Conservation (phyloP, 2,888 invertebrate genomes). For the Macrostomum cliftonense region DNA sequence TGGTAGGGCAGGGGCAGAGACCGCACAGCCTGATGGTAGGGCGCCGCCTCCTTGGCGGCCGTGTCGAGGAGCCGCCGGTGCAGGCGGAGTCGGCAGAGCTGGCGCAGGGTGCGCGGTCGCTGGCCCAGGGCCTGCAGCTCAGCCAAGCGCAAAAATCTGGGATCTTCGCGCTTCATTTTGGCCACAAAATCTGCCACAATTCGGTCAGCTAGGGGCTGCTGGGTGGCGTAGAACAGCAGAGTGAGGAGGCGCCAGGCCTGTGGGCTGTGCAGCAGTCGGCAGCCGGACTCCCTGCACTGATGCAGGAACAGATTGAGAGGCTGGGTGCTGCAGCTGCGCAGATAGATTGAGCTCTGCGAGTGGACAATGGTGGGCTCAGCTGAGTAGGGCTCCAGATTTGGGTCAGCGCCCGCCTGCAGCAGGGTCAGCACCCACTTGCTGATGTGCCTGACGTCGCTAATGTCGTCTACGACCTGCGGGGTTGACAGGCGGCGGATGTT, state of each 20-base stretch:
- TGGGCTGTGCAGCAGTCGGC: slow-evolving; percentile 43
- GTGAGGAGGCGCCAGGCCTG: slow-evolving; percentile 50
- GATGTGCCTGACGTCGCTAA: slow-evolving; percentile 50
- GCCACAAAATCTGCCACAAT: slow-evolving; percentile 48
- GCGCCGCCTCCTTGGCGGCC: too few species aligned
- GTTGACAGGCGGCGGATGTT: too few species aligned
- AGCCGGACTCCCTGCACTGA: slow-evolving; percentile 47
- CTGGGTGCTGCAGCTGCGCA: slow-evolving; percentile 41
- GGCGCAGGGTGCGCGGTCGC: too few species aligned
- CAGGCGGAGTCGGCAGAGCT: too few species aligned
- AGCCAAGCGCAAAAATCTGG: slow-evolving; percentile 24
- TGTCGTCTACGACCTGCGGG: slow-evolving; percentile 46
- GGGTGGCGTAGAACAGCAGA: slow-evolving; percentile 44
- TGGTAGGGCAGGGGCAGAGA: too few species aligned
- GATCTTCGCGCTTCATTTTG: slow-evolving; percentile 45
- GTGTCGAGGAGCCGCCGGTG: too few species aligned
- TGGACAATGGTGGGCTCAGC: slow-evolving; percentile 42
- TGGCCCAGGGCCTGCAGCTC: too few species aligned
- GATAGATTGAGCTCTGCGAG: slow-evolving; percentile 41
- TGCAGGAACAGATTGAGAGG: slow-evolving; percentile 49
- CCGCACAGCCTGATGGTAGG: too few species aligned
- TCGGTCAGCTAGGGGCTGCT: slow-evolving; percentile 49
- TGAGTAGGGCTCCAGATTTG: slow-evolving; percentile 46
- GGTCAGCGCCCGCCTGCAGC: slow-evolving; percentile 55
- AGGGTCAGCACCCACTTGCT: slow-evolving; percentile 52